These are phyloP conservation scores for Thamnophis elegans DNA, from an alignment of 2,797 vertebrate genomes.

Conservation along the genomic window DNA sequence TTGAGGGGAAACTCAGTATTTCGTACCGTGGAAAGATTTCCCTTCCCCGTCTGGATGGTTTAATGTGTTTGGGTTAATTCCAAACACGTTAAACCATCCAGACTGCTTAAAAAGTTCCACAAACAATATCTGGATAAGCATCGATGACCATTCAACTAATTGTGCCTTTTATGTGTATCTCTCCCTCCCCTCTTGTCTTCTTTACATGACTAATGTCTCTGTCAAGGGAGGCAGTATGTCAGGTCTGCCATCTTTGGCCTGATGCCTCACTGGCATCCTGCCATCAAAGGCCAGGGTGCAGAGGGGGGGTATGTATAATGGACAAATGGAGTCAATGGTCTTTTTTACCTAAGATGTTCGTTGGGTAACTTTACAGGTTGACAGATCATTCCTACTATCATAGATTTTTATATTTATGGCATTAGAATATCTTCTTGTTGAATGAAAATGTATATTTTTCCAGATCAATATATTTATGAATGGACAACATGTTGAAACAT, in stretches of 20 bases:
- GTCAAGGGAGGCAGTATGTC: not conserved
- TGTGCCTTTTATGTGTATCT: not conserved
- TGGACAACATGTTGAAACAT: constrained; percentile 74
- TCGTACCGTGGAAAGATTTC: too few relatives aligned
- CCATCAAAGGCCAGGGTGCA: not conserved
- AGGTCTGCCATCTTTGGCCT: not conserved
- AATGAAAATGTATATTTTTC: constrained; percentile 31
- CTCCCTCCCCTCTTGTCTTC: not conserved
- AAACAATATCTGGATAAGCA: not conserved
- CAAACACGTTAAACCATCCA: not conserved
- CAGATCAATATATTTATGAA: constrained; percentile 77
- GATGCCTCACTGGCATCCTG: not conserved
- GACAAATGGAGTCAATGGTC: not conserved
- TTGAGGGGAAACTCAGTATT: too few relatives aligned
- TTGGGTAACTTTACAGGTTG: not conserved
- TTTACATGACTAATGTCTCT: not conserved
- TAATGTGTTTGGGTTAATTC: too few relatives aligned
- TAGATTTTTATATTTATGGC: not conserved
- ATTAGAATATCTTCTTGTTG: constrained; percentile 5
- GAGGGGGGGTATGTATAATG: not conserved
- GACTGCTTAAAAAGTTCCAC: not conserved
- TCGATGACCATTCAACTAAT: not conserved
- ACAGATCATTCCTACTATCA: not conserved
- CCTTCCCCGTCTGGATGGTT: too few relatives aligned
- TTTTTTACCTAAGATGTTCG: not conserved